Conservation (phyloP, 2,797 vertebrate species). For the Heterohyrax brucei region DNA sequence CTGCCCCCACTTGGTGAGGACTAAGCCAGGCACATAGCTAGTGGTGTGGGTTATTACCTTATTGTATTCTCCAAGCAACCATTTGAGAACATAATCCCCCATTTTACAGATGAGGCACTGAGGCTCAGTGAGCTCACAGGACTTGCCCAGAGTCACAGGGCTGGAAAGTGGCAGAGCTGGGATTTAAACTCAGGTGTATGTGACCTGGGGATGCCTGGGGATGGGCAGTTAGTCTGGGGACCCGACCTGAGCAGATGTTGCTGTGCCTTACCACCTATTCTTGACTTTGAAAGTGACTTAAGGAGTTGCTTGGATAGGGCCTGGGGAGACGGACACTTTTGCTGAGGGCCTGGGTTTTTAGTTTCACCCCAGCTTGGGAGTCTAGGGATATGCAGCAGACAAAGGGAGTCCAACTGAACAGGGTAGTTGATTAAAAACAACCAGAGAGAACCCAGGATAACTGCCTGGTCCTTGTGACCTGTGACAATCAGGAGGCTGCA, state of each 20-base stretch:
- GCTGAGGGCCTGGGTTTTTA: too few relatives aligned
- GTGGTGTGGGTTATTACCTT: not conserved
- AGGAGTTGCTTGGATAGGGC: not conserved
- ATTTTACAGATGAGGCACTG: too few relatives aligned
- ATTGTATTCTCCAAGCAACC: not conserved
- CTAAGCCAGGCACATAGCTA: not conserved
- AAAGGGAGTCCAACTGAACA: not conserved
- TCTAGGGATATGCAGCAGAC: accelerated
- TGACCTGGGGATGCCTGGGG: not conserved
- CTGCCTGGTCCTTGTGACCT: not conserved
- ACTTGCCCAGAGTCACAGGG: too few relatives aligned
- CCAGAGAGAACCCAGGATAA: not conserved
- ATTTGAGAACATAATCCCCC: not conserved
- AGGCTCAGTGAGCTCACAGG: too few relatives aligned
- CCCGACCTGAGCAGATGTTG: not conserved
- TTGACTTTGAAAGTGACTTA: not conserved
- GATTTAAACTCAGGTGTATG: too few relatives aligned
- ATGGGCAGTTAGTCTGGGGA: not conserved
- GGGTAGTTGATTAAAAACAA: not conserved
- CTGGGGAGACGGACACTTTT: not conserved
- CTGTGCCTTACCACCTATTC: not conserved
- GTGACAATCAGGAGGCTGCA: not conserved
- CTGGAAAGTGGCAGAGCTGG: too few relatives aligned
- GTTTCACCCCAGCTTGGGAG: not conserved
- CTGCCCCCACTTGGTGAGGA: not conserved